Evolutionary conservation across 2,113 vertebrate genomes (phyloP).

Genomic region (Lepus europaeus): DNA sequence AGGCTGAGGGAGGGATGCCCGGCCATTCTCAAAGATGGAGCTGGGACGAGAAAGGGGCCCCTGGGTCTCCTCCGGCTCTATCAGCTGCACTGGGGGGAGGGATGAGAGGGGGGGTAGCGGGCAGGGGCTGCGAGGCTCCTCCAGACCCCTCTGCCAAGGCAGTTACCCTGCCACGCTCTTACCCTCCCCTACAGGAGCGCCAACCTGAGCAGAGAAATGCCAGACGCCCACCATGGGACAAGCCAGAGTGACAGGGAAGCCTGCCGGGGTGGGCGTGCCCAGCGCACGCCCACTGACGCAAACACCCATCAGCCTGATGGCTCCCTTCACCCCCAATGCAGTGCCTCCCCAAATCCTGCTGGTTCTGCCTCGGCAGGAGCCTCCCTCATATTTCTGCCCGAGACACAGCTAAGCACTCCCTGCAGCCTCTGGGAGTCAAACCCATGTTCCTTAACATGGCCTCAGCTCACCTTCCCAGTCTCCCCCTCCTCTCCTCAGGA

Average conservation of each 20-base stretch:
- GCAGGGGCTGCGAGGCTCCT: background rate
- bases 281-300: background rate
- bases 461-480: background rate
- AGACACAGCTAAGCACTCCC: constrained; percentile 17
- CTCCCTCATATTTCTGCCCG: background rate
- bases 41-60: background rate
- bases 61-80: background rate
- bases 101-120: too few relatives aligned
- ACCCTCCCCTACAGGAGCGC: background rate
- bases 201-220: background rate
- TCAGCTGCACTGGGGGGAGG: background rate
- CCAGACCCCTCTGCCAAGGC: background rate
- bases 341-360: background rate
- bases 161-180: background rate
- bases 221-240: too few relatives aligned
- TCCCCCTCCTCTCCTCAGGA: background rate
- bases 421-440: background rate
- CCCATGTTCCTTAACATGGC: background rate
- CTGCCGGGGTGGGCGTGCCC: background rate
- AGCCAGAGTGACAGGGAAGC: too few relatives aligned
- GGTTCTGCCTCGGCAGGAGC: background rate
- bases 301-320: background rate
- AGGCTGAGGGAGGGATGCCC: background rate
- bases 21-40: background rate
- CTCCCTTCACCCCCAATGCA: background rate